phyloP scores from a whole-genome alignment of 2,888 invertebrate species.

The Autographa pulchrina region DNA sequence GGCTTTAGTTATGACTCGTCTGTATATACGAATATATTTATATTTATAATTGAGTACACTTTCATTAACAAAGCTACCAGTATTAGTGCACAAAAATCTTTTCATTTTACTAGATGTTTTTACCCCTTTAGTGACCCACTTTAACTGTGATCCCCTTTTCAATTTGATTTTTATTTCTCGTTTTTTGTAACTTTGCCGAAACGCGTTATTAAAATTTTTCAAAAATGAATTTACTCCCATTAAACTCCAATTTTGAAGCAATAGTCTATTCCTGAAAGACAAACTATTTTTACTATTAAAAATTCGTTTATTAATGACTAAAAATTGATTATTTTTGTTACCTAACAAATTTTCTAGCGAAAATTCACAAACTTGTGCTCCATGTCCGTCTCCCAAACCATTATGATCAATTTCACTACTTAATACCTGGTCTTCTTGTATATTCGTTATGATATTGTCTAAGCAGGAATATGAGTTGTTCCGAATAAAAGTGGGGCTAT shows the following conservation, averaged over 20 bases:
- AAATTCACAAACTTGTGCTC: constrained; percentile 9
- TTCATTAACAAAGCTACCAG: background rate
- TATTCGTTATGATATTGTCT: constrained; percentile 14
- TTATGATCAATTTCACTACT: constrained; percentile 10
- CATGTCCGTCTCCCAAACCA: constrained; percentile 11
- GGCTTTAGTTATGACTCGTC: constrained; percentile 8
- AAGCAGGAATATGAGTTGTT: constrained; percentile 15
- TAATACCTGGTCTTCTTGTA: constrained; percentile 9
- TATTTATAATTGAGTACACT: constrained; percentile 7
- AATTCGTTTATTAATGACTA: constrained; percentile 8
- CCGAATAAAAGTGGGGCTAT: constrained; percentile 10
- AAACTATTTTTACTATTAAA: constrained; percentile 11
- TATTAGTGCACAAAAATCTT: constrained; percentile 7
- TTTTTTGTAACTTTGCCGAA: constrained; percentile 4
- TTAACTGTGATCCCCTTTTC: constrained; percentile 8
- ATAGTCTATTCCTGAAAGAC: background rate
- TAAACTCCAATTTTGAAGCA: constrained; percentile 6
- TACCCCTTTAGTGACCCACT: constrained; percentile 13
- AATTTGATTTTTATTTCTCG: constrained; percentile 8
- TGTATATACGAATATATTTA: constrained; percentile 14
- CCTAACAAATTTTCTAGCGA: constrained; percentile 4
- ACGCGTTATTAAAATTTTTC: background rate
- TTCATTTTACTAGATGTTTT: constrained; percentile 20
- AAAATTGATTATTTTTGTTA: constrained; percentile 1
- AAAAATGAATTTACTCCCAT: constrained; percentile 11